Base-by-base conservation (phyloP, 2,113 vertebrate species). In the Pseudopipra pipra region DNA sequence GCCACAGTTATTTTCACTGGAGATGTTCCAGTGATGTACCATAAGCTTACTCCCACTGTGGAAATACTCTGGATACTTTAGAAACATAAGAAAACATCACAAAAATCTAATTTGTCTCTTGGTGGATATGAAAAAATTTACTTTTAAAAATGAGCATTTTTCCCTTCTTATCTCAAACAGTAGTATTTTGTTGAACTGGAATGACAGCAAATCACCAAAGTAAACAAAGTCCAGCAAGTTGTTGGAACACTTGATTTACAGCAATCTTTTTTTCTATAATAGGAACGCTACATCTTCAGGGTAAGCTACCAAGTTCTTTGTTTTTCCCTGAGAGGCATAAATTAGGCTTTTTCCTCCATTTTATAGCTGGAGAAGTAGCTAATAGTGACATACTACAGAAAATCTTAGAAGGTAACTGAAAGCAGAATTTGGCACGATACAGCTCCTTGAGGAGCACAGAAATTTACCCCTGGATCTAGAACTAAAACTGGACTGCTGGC, bases 41-140 rank as follows among this genome's bases (percentile, higher is more conserved):
- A 94, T 96, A 97, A 95, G 93, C 90, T 95, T 95, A 96, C 68
- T 97, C 95, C 96, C 96, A 90, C 85, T 94, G 95, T 96, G 96
- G 93, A 98, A 98, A 97, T 97, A 95, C 92, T 97, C 90, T 91
- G 95, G 97, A 97, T 97, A 93, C 93, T 97, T 97, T 96, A 96
- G 96, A 96, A 98, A 97, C 93, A 96, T 96, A 98, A 96, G 83
- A 98, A 98, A 98, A 98, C 95, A 98, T 97, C 74, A 79, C 66
- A 85, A 90, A 93, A 96, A 97, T 98, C 93, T 96, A 82, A 91
- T 72, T 76, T 85, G 68, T 44, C 56, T 98, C 96, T 96, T 59
- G 7, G 67, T 62, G 83, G 95, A 95, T 93, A 92, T 91, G 73
- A 95, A 97, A 95, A 96, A 96, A 58, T 56, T 49, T 43, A 90